Conservation (phyloP, 2,888 invertebrate genomes). For the Drosophila vallismaia region DNA sequence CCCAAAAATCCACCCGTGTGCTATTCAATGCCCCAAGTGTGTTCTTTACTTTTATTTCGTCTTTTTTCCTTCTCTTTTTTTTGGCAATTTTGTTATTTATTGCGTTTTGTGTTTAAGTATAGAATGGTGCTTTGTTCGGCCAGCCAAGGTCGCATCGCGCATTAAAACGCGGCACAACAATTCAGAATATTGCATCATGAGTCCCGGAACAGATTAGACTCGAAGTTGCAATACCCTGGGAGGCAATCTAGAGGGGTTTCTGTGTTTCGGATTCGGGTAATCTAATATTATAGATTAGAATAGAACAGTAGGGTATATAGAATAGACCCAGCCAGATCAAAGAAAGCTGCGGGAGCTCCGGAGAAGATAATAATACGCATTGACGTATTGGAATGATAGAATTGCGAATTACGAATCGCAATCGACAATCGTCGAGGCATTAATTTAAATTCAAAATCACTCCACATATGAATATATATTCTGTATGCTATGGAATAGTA, state of each 20-base stretch:
- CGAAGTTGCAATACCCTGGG: constrained; percentile 7
- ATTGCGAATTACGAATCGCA: constrained; percentile 7
- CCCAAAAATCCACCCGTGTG: background rate
- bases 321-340: background rate
- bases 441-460: constrained; percentile 26
- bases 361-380: constrained; percentile 40
- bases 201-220: constrained; percentile 16
- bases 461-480: constrained; percentile 4
- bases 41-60: constrained; percentile 1
- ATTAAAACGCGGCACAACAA: constrained; percentile 56
- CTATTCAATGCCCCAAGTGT: constrained; percentile 16
- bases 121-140: constrained; percentile 66
- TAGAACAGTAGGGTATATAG: background rate
- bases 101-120: constrained; percentile 41
- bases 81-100: constrained; percentile 56
- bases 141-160: constrained; percentile 56
- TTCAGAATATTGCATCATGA: constrained; percentile 71
- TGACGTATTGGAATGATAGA: constrained; percentile 7
- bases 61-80: constrained; percentile 1
- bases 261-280: no score
- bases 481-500: background rate
- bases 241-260: background rate
- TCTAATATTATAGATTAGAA: no score
- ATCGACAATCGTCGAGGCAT: constrained; percentile 7
- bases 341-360: background rate